A percentile compares a stretch with the other conserved stretches of the same genome.
phyloP scores from a whole-genome alignment of 2,888 invertebrate species.

The Stomorhina lunata region DNA sequence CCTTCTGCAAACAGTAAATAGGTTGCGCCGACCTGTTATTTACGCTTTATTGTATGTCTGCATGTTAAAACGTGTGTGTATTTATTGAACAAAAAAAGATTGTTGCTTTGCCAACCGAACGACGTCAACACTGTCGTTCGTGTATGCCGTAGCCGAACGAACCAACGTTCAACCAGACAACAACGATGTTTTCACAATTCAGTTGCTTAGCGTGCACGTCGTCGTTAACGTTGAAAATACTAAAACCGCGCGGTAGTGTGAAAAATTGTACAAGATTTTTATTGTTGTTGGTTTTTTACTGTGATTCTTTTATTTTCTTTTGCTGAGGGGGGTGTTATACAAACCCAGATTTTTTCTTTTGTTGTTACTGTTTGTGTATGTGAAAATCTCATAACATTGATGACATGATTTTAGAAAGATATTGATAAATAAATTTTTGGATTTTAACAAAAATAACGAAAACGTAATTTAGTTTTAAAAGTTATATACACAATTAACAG shows the following conservation, averaged over 20 bases:
- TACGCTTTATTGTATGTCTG: neutral
- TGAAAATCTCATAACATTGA: no score
- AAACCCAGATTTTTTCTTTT: slow-evolving; percentile 13
- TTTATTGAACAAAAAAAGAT: slow-evolving; percentile 9
- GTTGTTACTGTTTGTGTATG: no score
- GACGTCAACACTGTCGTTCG: slow-evolving; percentile 60
- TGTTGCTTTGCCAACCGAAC: slow-evolving; percentile 60
- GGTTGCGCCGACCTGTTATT: no score
- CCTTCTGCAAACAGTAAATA: no score
- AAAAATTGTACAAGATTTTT: slow-evolving; percentile 5
- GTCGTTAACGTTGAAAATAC: slow-evolving; percentile 56
- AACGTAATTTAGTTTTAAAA: no score
- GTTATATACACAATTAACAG: no score
- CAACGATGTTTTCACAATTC: slow-evolving; percentile 45
- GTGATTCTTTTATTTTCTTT: neutral
- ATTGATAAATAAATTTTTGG: no score
- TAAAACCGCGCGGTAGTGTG: slow-evolving; percentile 58
- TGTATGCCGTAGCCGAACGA: slow-evolving; percentile 52
- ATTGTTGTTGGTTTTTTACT: slow-evolving; percentile 14
- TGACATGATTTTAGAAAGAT: no score
- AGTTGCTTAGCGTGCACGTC: slow-evolving; percentile 62
- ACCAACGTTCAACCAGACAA: slow-evolving; percentile 51
- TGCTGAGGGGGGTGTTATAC: neutral
- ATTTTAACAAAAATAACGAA: neutral
- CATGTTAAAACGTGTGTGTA: slow-evolving; percentile 1